Evolutionary conservation across 2,113 vertebrate genomes (phyloP).

Genomic region (Hipposideros armiger): DNA sequence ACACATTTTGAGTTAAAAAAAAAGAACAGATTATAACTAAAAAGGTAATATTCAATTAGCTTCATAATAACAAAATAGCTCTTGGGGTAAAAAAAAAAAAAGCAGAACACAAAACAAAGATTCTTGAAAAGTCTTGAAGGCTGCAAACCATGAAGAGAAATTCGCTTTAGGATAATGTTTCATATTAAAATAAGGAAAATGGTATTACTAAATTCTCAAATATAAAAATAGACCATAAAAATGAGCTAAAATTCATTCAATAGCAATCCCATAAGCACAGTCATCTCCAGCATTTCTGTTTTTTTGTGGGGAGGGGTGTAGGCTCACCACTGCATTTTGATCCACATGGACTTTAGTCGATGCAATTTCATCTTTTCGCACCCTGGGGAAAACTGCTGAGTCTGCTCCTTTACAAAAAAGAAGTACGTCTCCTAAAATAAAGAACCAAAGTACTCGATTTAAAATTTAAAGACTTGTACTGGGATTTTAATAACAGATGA

Average conservation of each 20-base stretch:
- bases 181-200: slow-evolving; percentile 51
- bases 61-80: slow-evolving; percentile 44
- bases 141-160: slow-evolving; percentile 25
- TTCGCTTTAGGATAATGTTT: not conserved
- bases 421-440: slow-evolving; percentile 92
- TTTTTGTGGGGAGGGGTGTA: not conserved
- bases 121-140: slow-evolving; percentile 31
- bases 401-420: slow-evolving; percentile 99
- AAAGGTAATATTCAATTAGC: slow-evolving; percentile 22
- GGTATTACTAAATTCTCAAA: not conserved
- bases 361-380: slow-evolving; percentile 93
- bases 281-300: not conserved
- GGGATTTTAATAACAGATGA: slow-evolving; percentile 20
- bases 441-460: slow-evolving; percentile 44
- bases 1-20: not conserved
- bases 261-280: not conserved
- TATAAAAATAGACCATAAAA: not conserved
- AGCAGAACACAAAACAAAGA: slow-evolving; percentile 32
- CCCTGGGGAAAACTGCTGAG: slow-evolving; percentile 96
- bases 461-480: slow-evolving; percentile 50
- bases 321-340: slow-evolving; percentile 93
- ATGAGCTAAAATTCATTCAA: not conserved
- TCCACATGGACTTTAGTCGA: slow-evolving; percentile 94
- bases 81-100: not conserved
- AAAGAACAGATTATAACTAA: not conserved